Evolutionary conservation across 2,113 vertebrate species (phyloP), one percentile per base, ranked within the genome.

Genomic region (Thryonomys swinderianus): DNA sequence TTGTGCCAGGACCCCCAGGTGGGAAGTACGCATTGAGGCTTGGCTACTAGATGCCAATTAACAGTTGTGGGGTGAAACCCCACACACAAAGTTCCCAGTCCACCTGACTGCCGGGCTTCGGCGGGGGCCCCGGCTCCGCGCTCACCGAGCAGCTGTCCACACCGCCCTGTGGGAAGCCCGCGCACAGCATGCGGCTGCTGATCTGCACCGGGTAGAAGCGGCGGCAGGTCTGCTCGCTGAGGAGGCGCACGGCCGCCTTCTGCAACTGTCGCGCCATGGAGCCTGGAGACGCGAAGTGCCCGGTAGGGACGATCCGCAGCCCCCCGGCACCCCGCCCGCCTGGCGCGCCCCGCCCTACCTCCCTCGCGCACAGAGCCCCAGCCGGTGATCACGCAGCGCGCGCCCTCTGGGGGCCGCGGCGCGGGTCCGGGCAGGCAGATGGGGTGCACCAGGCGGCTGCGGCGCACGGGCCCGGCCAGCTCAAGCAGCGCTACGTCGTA

Each of bases 141-240:
- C 99, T 99, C 98, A 99, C 99, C 93, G 99, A 98, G 71, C 99
- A 99, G 42, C 99, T 99, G 98, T 99, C 99, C 12, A 98, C 98
- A 0, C 99, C 98, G 42, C 99, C 99, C 25, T 99, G 98, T 18
- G 99, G 98, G 92, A 98, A 98, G 2, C 99, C 99, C 0, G 99
- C 99, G 64, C 99, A 99, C 97, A 99, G 91, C 99, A 99, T 99
- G 96, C 98, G 99, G 69, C 98, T 97, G 94, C 99, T 99, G 96
- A 99, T 98, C 96, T 99, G 98, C 23, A 98, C 97, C 0, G 99
- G 98, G 95, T 99, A 99, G 45, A 99, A 98, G 88, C 98, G 98
- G 57, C 98, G 98, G 97, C 99, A 99, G 27, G 98, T 98, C 12
- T 97, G 96, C 92, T 99, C 99, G 5, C 99, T 98, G 0, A 99